A percentile compares a stretch with the other conserved stretches of the same genome.
Evolutionary conservation across 2,888 invertebrate genomes (phyloP).

Genomic region (Drosophila trichaetosa): DNA sequence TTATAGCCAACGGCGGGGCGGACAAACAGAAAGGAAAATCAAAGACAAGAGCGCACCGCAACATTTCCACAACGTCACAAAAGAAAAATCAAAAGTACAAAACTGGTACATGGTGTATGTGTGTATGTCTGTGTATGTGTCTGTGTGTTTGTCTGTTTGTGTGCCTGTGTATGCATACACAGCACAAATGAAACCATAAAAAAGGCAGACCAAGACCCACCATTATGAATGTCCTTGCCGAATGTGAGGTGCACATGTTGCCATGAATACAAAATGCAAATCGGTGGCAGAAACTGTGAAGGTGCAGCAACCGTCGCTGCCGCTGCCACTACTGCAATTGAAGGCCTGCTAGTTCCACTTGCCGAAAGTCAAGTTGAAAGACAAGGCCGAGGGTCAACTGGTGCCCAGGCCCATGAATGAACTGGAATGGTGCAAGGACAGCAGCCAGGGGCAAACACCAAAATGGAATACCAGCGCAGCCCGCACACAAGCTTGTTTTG

Average conservation of each 20-base stretch:
- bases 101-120: slow-evolving; percentile 41
- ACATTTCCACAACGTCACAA: slow-evolving; percentile 53
- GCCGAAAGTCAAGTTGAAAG: slow-evolving; percentile 78
- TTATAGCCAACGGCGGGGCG: slow-evolving; percentile 61
- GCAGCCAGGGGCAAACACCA: slow-evolving; percentile 42
- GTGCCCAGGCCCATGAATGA: slow-evolving; percentile 23
- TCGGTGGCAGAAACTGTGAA: slow-evolving; percentile 25
- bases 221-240: slow-evolving; percentile 43
- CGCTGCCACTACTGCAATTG: slow-evolving; percentile 6
- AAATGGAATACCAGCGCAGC: slow-evolving; percentile 24
- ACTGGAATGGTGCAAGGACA: slow-evolving; percentile 39
- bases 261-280: slow-evolving; percentile 74
- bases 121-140: slow-evolving; percentile 14
- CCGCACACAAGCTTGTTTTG: slow-evolving; percentile 57
- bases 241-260: slow-evolving; percentile 53
- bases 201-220: slow-evolving; percentile 14
- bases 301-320: slow-evolving; percentile 17
- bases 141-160: slow-evolving; percentile 13
- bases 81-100: slow-evolving; percentile 66
- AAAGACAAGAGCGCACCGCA: slow-evolving; percentile 69
- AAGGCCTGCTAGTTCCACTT: slow-evolving; percentile 49
- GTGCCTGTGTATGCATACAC: slow-evolving; percentile 12
- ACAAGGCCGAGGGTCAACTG: slow-evolving; percentile 70
- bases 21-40: slow-evolving; percentile 46
- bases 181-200: slow-evolving; percentile 17